Evolutionary conservation across 2,888 invertebrate species (phyloP).

Genomic region (Drosophila heteroneura): DNA sequence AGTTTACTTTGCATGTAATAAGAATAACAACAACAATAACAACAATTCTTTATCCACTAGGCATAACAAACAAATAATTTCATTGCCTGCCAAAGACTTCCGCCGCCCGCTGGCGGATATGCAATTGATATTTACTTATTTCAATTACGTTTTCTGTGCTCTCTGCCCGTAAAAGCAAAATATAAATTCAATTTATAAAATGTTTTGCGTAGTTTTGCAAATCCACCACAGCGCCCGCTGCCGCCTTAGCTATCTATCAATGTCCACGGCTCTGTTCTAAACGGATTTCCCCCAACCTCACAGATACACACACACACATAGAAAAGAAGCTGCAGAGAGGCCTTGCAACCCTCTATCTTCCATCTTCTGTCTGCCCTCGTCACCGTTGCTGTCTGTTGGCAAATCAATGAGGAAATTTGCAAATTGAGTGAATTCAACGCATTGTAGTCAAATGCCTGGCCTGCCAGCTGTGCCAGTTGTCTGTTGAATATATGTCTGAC

Average conservation of each 20-base stretch:
- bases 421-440: conserved; percentile 70
- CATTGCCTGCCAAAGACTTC: conserved; percentile 72
- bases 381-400: conserved; percentile 61
- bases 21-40: conserved; percentile 15
- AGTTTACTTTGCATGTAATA: conserved; percentile 26
- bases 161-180: conserved; percentile 47
- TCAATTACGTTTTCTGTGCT: conserved; percentile 70
- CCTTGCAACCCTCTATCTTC: conserved; percentile 14
- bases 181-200: conserved; percentile 78
- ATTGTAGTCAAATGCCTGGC: conserved; percentile 49
- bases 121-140: conserved; percentile 78
- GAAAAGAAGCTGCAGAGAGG: conserved; percentile 16
- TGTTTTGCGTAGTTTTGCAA: conserved; percentile 74
- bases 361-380: conserved; percentile 14
- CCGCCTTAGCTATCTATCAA: conserved; percentile 38
- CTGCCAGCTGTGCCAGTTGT: conserved; percentile 31
- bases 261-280: conserved; percentile 23
- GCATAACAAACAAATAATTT: conserved; percentile 59
- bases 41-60: conserved; percentile 27
- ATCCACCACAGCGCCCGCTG: not conserved
- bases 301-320: not conserved
- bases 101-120: conserved; percentile 70
- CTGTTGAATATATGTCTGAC: conserved; percentile 32
- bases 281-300: conserved; percentile 1
- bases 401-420: conserved; percentile 76